Conservation (phyloP, 1,140 invertebrate species). For the Grapholita molesta region DNA sequence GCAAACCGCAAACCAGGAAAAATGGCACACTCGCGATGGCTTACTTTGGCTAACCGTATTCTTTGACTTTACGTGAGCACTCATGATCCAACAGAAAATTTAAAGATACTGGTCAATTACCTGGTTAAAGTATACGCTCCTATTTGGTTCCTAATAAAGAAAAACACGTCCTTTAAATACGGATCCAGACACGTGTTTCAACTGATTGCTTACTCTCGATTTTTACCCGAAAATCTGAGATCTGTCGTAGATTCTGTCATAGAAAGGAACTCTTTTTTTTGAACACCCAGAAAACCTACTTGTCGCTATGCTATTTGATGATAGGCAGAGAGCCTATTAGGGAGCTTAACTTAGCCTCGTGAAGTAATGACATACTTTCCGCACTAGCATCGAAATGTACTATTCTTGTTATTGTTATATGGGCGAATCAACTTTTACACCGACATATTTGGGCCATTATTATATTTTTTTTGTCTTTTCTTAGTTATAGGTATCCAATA, state of each 20-base stretch:
- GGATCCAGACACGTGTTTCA: constrained; percentile 19
- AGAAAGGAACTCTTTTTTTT: constrained; percentile 25
- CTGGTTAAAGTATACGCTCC: constrained; percentile 28
- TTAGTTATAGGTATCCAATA: too few species aligned
- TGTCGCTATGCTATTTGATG: constrained; percentile 21
- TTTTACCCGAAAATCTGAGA: constrained; percentile 19
- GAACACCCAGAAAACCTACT: constrained; percentile 22
- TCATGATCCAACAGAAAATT: constrained; percentile 18
- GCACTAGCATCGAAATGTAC: too few species aligned
- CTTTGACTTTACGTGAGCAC: constrained; percentile 20
- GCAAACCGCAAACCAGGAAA: constrained; percentile 27
- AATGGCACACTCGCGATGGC: constrained; percentile 33
- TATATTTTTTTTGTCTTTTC: too few species aligned
- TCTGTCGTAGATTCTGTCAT: constrained; percentile 22
- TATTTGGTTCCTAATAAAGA: constrained; percentile 31
- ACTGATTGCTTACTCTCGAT: constrained; percentile 11
- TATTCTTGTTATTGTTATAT: neutral
- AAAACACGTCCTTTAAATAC: constrained; percentile 25
- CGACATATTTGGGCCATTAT: neutral
- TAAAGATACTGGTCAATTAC: constrained; percentile 15
- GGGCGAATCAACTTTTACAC: neutral
- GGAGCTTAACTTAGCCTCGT: too few species aligned
- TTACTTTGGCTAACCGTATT: constrained; percentile 30
- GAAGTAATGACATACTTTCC: too few species aligned
- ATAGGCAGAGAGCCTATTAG: constrained; percentile 19